phyloP scores from a whole-genome alignment of 2,113 vertebrate genomes.

The Nymphicus hollandicus region DNA sequence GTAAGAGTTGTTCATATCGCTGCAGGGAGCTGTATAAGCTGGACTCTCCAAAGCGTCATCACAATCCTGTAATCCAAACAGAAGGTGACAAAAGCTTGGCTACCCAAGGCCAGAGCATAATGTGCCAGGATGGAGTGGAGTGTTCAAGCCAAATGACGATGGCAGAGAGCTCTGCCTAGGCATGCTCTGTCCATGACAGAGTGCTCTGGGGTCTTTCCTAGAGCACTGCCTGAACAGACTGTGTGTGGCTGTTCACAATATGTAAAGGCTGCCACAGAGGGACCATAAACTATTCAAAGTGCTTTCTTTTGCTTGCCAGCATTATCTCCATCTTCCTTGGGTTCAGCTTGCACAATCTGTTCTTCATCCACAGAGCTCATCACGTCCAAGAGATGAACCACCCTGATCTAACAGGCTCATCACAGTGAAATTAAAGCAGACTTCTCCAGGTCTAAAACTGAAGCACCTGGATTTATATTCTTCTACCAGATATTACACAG shows the following conservation, averaged over 20 bases:
- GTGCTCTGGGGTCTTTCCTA: neutral
- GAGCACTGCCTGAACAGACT: neutral
- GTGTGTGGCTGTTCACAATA: neutral
- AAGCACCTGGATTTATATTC: neutral
- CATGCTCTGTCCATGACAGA: neutral
- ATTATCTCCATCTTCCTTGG: neutral
- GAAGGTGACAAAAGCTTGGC: neutral
- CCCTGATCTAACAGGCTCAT: neutral
- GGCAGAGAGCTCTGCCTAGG: neutral
- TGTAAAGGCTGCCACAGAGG: neutral
- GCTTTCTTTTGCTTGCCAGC: neutral
- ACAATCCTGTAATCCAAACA: neutral
- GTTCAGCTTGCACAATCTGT: constrained; percentile 7
- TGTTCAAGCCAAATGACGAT: neutral
- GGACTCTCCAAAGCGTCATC: neutral
- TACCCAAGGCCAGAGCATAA: neutral
- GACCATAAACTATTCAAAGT: neutral
- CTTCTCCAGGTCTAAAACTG: neutral
- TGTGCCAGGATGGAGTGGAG: neutral
- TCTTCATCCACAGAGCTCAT: neutral
- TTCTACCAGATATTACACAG: neutral
- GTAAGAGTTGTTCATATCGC: neutral
- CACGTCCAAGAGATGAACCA: neutral
- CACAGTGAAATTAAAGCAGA: neutral
- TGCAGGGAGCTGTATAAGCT: neutral